Evolutionary conservation across 2,888 invertebrate species (phyloP), one percentile per base, ranked within the genome.

Genomic region (Therioaphis trifolii): DNA sequence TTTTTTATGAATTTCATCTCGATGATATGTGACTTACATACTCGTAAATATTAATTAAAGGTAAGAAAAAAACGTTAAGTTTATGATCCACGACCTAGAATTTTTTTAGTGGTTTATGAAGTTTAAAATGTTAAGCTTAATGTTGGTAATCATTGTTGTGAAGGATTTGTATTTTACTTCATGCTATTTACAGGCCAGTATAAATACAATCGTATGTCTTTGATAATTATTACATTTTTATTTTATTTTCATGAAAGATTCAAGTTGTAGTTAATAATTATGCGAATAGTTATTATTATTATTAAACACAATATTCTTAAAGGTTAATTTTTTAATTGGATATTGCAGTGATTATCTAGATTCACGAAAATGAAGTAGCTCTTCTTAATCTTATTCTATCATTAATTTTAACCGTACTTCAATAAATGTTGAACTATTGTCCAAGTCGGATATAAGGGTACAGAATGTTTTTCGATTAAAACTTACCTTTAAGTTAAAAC

Each of bases 381-480:
- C 1, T 4, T 9, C 49, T 18, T 49, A 4, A 27, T 71, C 27
- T 27, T 46, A 49, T 29, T 27, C 9, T 49, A 71, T 27, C 27
- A 27, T 71, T 49, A 49, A 46, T 7, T 49, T 27, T 49, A 46
- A 27, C n/a, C n/a, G n/a, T 71, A 4, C 18, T n/a, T 49, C 27
- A 71, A 46, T 49, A 27, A 2, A 71, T 49, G n/a, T 12, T 71
- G 14, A 74, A 40, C 40, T 55, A n/a, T n/a, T 35, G 35, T 1
- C 1, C 9, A 15, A 40, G 35, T 40, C 35, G 1, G 11, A 58
- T 40, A 55, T 40, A 15, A 55, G 15, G 15, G 15, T 58, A 40
- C 15, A 7, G 55, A 74, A 58, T 55, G 55, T 74, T 35, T 58
- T 74, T 58, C 74, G 15, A 74, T 74, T 74, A 35, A 74, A 55